Conservation (phyloP, 2,888 invertebrate species). For the Camptogramma bilineatum region DNA sequence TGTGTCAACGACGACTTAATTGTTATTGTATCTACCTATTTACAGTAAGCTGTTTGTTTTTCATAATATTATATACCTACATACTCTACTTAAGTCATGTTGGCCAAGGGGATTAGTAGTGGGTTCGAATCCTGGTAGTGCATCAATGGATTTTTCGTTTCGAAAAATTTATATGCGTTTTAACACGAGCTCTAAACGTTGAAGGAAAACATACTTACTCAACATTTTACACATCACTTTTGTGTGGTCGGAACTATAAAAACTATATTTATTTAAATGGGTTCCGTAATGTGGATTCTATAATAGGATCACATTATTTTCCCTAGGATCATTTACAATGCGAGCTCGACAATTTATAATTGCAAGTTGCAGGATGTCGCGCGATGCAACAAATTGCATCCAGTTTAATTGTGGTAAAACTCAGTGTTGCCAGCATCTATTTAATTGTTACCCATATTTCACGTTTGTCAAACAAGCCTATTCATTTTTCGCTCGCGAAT, state of each 20-base stretch:
- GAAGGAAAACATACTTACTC: no score
- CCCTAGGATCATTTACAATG: background rate
- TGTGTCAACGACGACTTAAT: slow-evolving; percentile 8
- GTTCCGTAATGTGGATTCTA: background rate
- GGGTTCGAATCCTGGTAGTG: no score
- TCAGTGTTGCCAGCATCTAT: slow-evolving; percentile 29
- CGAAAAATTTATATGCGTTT: no score
- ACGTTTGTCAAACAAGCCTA: slow-evolving; percentile 36
- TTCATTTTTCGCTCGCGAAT: slow-evolving; percentile 39
- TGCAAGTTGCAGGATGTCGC: background rate
- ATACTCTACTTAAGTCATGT: background rate
- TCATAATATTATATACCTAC: background rate
- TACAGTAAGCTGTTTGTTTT: background rate
- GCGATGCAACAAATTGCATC: slow-evolving; percentile 4
- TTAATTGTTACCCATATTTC: slow-evolving; percentile 42
- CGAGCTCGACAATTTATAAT: background rate
- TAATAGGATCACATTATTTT: background rate
- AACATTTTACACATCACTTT: no score
- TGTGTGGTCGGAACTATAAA: no score
- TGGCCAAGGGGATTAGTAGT: no score
- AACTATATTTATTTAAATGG: background rate
- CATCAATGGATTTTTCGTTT: no score
- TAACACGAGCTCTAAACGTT: no score
- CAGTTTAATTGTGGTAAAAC: slow-evolving; percentile 14
- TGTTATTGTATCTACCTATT: background rate